Conservation (phyloP, 2,797 vertebrate species). For the Petrocephalus sullivani region DNA sequence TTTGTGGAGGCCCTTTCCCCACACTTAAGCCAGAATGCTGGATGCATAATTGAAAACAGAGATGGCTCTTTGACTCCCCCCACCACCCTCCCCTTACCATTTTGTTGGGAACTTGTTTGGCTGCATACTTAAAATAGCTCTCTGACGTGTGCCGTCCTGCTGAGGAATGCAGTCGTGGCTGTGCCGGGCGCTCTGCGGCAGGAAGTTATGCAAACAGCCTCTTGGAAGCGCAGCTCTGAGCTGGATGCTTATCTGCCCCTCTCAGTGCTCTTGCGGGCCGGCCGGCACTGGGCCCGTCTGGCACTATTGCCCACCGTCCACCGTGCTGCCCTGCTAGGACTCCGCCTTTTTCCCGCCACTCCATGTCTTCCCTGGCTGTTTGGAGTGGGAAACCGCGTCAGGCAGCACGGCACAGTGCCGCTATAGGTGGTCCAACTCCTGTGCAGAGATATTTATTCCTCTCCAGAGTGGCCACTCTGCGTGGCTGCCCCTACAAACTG, state of each 20-base stretch:
- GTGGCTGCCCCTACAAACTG: neutral
- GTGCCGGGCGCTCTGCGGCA: slow-evolving; percentile 60
- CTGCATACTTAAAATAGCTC: slow-evolving; percentile 79
- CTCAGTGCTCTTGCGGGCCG: neutral
- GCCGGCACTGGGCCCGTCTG: neutral
- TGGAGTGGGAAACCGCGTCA: neutral
- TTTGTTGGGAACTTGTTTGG: slow-evolving; percentile 71
- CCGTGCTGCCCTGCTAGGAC: neutral
- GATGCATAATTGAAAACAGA: slow-evolving; percentile 50
- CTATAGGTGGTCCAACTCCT: neutral
- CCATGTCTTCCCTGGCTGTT: neutral
- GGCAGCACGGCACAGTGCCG: neutral
- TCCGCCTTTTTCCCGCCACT: neutral
- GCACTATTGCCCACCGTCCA: neutral
- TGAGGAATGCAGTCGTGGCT: slow-evolving; percentile 73
- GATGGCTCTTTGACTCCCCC: slow-evolving; percentile 42
- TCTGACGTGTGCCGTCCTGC: slow-evolving; percentile 77
- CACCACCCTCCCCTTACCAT: slow-evolving; percentile 50
- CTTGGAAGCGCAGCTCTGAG: slow-evolving; percentile 26
- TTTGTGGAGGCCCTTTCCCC: neutral
- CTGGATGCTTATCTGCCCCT: neutral
- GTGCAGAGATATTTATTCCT: neutral
- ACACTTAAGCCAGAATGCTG: slow-evolving; percentile 22
- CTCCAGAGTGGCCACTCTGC: neutral
- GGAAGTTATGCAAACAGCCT: slow-evolving; percentile 68